Percentiles rank a stretch among this genome's conserved stretches.
phyloP scores from a whole-genome alignment of 2,888 invertebrate genomes.

The Sericinus montela region DNA sequence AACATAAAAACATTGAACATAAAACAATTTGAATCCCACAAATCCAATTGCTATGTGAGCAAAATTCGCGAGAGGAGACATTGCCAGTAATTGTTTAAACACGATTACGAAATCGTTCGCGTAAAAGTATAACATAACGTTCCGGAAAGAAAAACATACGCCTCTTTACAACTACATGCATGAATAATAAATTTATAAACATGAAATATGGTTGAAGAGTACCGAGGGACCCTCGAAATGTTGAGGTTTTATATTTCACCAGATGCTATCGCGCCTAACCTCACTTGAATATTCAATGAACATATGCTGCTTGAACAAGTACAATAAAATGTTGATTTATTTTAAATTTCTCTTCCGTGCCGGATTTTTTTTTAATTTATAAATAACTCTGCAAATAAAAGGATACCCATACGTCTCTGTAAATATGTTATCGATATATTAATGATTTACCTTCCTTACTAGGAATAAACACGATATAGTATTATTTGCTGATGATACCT shows the following conservation, averaged over 20 bases:
- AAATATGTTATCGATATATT: too few species aligned
- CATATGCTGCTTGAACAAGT: constrained; percentile 6
- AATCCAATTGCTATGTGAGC: too few species aligned
- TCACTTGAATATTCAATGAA: constrained; percentile 19
- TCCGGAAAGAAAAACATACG: neutral
- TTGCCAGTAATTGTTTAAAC: too few species aligned
- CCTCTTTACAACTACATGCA: constrained; percentile 1
- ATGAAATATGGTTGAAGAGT: constrained; percentile 13
- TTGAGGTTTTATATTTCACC: constrained; percentile 17
- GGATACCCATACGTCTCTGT: too few species aligned
- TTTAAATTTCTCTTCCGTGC: constrained; percentile 2
- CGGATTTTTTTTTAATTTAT: neutral
- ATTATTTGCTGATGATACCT: too few species aligned
- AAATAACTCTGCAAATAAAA: too few species aligned
- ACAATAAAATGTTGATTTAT: constrained; percentile 14
- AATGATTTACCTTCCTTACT: too few species aligned
- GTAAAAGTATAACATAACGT: neutral
- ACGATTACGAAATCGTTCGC: neutral
- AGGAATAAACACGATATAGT: too few species aligned
- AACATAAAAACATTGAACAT: too few species aligned
- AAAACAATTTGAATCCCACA: too few species aligned
- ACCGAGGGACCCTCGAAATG: constrained; percentile 7
- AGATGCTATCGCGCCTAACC: constrained; percentile 14
- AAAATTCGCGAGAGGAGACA: too few species aligned
- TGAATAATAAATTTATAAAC: constrained; percentile 15